Evolutionary conservation across 1,140 invertebrate species (phyloP), one percentile per base, ranked within the genome.

Genomic region (Apis florea): DNA sequence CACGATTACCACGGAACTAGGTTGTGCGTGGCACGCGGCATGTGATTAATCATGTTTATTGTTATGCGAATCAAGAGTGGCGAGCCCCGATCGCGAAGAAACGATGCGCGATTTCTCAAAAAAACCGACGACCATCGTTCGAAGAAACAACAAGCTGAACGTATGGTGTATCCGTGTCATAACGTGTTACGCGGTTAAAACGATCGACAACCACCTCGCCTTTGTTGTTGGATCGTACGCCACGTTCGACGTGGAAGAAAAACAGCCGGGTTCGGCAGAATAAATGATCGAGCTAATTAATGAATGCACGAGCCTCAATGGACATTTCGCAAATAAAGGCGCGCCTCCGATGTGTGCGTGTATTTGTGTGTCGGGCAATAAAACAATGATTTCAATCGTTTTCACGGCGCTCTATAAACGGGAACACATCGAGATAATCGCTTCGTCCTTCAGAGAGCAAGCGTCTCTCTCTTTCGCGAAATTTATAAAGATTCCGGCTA

Each of bases 241-340:
- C 8, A 40, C 31, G 17, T 17, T 56, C 21, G 64, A 15, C 61
- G 15, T 8, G 40, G 47, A 49, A 49, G 24, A 31, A 56, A 74
- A 76, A 66, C 26, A 59, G 47, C 63, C 63, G 63, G 56, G 15
- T 73, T 69, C 49, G 64, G 70, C 73, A 73, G 84, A 87, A 87
- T 70, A 78, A 87, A 84, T 74, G 78, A 69, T n/a, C 85, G 70
- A 19, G 31, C 83, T 84, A 85, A 88, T 87, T 83, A 88, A 88
- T 76, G 75, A 67, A 82, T 73, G 82, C 76, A n/a, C n/a, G 31
- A n/a, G 64, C 13, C 64, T 47, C 19, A 69, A 40, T 61, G 51
- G 72, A 74, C 72, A 47, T 19, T 47, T 24, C 21, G 81, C 80
- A 79, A 86, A 87, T 81, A 84, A 86, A 80, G 85, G 82, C 75